Conservation (phyloP, 1,140 invertebrate genomes). For the Drosophila lowei region DNA sequence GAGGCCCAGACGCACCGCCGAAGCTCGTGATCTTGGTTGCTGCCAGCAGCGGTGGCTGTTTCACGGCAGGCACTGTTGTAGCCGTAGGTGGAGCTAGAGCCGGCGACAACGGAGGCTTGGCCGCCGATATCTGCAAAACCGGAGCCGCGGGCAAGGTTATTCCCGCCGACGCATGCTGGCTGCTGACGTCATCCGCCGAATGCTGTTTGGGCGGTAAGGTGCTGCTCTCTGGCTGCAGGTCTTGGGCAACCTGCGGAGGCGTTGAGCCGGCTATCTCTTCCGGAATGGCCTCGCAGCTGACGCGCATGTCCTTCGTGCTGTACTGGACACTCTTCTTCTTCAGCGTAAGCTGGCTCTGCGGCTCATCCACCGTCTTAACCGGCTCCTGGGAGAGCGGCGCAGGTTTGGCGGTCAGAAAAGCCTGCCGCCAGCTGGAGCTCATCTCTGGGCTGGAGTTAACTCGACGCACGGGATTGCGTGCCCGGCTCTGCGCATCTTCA, state of each 20-base stretch:
- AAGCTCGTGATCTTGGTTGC: conserved; percentile 46
- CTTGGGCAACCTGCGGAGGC: conserved; percentile 44
- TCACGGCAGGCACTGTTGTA: background rate
- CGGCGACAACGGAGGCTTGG: conserved; percentile 72
- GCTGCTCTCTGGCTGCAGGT: conserved; percentile 40
- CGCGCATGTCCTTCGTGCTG: conserved; percentile 84
- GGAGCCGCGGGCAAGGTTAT: conserved; percentile 37
- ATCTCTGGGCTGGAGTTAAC: conserved; percentile 96
- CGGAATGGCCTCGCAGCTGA: conserved; percentile 94
- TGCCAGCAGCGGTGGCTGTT: conserved; percentile 22
- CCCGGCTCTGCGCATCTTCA: conserved; percentile 84
- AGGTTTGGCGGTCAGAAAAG: conserved; percentile 77
- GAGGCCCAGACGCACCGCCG: conserved; percentile 30
- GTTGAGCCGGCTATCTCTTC: conserved; percentile 89
- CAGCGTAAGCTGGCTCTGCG: conserved; percentile 75
- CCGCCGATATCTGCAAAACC: background rate
- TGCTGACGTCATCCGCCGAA: conserved; percentile 81
- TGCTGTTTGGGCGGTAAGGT: conserved; percentile 76
- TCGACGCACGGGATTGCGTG: conserved; percentile 91
- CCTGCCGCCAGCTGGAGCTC: conserved; percentile 92
- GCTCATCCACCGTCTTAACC: conserved; percentile 71
- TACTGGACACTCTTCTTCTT: conserved; percentile 85
- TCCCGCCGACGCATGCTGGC: conserved; percentile 14
- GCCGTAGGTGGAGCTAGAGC: conserved; percentile 9
- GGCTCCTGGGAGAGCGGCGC: conserved; percentile 58